phyloP scores from a whole-genome alignment of 2,113 vertebrate species.

The Oceanites oceanicus region DNA sequence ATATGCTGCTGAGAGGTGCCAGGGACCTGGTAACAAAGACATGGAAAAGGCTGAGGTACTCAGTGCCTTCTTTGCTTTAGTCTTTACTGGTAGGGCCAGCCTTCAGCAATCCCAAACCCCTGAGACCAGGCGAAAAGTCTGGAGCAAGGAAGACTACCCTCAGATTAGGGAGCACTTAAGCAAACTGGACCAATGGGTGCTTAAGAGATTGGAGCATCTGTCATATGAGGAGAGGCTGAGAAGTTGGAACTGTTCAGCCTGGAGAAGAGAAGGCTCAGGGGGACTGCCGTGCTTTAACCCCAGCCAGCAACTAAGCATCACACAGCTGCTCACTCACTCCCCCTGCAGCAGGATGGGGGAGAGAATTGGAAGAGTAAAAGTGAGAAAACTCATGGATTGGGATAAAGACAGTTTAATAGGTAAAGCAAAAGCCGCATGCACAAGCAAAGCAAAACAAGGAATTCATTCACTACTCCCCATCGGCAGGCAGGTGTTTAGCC shows the following conservation, averaged over 20 bases:
- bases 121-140: background rate
- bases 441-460: too few species aligned
- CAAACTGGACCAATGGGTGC: background rate
- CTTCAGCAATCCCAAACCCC: background rate
- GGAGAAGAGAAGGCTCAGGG: background rate
- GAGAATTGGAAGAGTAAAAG: too few species aligned
- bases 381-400: too few species aligned
- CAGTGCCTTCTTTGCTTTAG: background rate
- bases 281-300: too few species aligned
- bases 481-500: too few species aligned
- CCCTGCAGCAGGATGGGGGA: too few species aligned
- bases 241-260: background rate
- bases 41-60: background rate
- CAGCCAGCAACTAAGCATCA: too few species aligned
- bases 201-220: background rate
- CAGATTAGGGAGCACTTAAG: background rate
- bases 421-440: too few species aligned
- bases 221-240: background rate
- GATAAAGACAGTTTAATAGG: too few species aligned
- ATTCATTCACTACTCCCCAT: too few species aligned
- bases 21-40: background rate
- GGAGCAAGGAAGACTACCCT: background rate
- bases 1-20: background rate
- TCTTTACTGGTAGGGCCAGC: background rate
- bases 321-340: too few species aligned